Evolutionary conservation across 2,797 vertebrate species (phyloP), one percentile per base, ranked within the genome.

Genomic region (Ammospiza maritima): DNA sequence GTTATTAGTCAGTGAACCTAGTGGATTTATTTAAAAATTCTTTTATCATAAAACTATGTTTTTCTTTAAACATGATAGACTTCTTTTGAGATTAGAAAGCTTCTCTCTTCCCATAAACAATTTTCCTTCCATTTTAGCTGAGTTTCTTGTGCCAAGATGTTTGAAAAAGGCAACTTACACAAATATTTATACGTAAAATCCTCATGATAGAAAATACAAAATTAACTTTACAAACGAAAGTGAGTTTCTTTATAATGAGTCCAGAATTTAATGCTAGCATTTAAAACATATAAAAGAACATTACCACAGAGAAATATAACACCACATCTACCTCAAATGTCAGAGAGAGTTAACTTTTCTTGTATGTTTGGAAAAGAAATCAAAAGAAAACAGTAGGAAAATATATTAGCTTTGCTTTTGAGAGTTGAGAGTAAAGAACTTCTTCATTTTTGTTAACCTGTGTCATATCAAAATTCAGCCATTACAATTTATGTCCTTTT

Each of bases 401-500:
- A 88, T 9, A 48, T 27, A 93, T 18, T 76, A 89, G 25, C 32
- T 90, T 83, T 90, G 40, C 73, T 88, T 86, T 70, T 75, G 38
- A 95, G 57, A 86, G n/a, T 7, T n/a, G 13, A 61, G 26, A 79
- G 30, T 71, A 69, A 82, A 90, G 23, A 64, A 79, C 23, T 93
- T 83, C 34, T 34, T 13, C 32, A 70, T 66, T 80, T 81, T 18
- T 88, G 48, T 57, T 91, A 89, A 88, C 48, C 32, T 4, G 1
- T 64, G 56, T 34, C 66, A 66, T 26, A 81, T 27, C 6, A 23
- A 76, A 90, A 91, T 86, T 67, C 76, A 94, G 56, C 4, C 45
- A 45, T 86, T 88, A 75, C 54, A 62, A 90, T 77, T 96, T 88
- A 91, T 50, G 32, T n/a, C 23, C 58, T 93, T 90, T 90, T 56